phyloP scores from a whole-genome alignment of 2,797 vertebrate genomes.

The Glossophaga mutica region DNA sequence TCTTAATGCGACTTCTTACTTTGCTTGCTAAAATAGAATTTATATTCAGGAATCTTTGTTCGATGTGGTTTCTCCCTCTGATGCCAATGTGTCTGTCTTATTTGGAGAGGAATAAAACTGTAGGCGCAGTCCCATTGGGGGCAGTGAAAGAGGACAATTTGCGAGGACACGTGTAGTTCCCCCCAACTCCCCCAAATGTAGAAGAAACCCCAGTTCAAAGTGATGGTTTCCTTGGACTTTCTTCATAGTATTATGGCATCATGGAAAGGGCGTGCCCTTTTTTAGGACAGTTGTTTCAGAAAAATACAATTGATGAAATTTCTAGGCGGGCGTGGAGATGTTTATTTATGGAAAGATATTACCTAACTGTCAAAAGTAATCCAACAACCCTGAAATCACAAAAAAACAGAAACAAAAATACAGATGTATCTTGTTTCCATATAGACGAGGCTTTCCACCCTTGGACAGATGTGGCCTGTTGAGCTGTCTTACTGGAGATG shows the following conservation, averaged over 20 bases:
- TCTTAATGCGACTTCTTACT: constrained; percentile 51
- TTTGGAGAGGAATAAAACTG: background rate
- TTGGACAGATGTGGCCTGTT: background rate
- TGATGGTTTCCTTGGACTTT: background rate
- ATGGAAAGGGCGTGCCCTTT: background rate
- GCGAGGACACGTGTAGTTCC: background rate
- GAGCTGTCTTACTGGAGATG: background rate
- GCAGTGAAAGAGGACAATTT: background rate
- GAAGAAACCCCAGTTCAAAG: background rate
- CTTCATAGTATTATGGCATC: background rate
- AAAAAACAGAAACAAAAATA: background rate
- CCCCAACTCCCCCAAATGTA: accelerated
- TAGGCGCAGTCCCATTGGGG: accelerated
- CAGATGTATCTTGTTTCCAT: background rate
- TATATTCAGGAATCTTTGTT: constrained; percentile 33
- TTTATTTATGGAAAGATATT: background rate
- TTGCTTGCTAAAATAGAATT: constrained; percentile 53
- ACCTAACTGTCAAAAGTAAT: background rate
- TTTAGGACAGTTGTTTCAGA: background rate
- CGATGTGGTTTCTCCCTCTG: background rate
- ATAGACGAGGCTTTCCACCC: background rate
- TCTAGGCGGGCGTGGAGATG: background rate
- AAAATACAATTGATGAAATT: background rate
- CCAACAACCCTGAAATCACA: background rate
- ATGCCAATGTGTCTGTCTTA: background rate